Evolutionary conservation across 1,140 invertebrate species (phyloP).

Genomic region (Anagrus nilaparvatae): DNA sequence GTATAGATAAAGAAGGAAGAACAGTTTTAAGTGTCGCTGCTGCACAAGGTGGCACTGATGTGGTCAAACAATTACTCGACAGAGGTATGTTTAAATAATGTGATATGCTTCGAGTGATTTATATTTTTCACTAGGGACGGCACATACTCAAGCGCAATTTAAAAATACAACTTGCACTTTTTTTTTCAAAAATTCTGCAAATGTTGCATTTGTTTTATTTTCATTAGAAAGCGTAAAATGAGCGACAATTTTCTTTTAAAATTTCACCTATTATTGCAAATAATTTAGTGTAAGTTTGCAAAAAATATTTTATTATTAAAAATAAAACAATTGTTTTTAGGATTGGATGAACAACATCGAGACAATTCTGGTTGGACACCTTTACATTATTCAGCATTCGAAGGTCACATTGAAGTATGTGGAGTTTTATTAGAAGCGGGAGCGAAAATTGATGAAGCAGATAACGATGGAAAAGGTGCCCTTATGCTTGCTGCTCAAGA

Average conservation of each 20-base stretch:
- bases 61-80: conserved; percentile 80
- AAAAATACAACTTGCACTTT: no score
- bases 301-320: no score
- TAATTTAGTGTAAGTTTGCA: no score
- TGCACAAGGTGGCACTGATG: conserved; percentile 71
- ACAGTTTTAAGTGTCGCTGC: conserved; percentile 81
- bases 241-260: conserved; percentile 4
- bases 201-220: no score
- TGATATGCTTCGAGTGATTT: background rate
- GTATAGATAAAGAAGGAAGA: conserved; percentile 82
- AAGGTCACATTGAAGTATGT: conserved; percentile 83
- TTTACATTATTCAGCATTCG: conserved; percentile 85
- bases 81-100: conserved; percentile 42
- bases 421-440: conserved; percentile 82
- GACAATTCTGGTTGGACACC: conserved; percentile 92
- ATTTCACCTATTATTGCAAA: background rate
- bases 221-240: no score
- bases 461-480: conserved; percentile 90
- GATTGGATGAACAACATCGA: conserved; percentile 82
- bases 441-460: conserved; percentile 80
- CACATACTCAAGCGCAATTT: no score
- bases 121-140: no score
- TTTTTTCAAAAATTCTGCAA: no score
- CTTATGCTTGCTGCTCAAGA: conserved; percentile 83
- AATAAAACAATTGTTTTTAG: conserved; percentile 25